Percentiles rank a stretch among this genome's conserved stretches.
Conservation (phyloP, 2,797 vertebrate species). For the Hemitrygon akajei region DNA sequence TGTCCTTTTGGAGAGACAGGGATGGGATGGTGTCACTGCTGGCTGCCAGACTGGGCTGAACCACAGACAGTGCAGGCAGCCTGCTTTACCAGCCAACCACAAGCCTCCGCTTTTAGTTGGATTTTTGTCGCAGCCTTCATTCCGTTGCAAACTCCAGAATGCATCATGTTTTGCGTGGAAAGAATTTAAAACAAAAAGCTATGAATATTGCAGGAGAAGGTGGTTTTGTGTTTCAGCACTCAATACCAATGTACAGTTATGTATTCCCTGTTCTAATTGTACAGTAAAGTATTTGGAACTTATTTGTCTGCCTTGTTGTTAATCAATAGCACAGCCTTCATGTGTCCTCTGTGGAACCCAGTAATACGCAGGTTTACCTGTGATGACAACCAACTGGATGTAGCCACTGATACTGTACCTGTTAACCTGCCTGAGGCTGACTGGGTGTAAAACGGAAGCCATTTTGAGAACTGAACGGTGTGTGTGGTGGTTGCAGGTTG, state of each 20-base stretch:
- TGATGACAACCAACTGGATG: background rate
- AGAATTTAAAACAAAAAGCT: background rate
- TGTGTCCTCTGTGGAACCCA: background rate
- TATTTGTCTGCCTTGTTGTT: background rate
- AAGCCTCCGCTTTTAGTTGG: background rate
- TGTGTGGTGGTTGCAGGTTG: background rate
- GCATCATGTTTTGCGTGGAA: background rate
- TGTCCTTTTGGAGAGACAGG: background rate
- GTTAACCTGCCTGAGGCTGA: no score
- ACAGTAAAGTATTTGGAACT: conserved; percentile 17
- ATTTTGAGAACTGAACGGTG: background rate
- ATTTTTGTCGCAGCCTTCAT: background rate
- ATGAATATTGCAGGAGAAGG: background rate
- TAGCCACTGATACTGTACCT: background rate
- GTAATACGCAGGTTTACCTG: background rate
- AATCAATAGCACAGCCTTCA: background rate
- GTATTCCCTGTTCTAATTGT: background rate
- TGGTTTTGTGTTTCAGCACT: background rate
- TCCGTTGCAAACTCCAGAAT: no score
- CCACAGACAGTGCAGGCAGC: background rate
- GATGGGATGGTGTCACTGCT: background rate
- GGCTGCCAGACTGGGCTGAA: background rate
- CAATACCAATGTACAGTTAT: background rate
- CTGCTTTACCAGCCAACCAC: background rate
- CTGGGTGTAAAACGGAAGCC: no score